These are phyloP conservation scores for Uromys caudimaculatus DNA, from an alignment of 2,797 vertebrate genomes.

Conservation along the genomic window DNA sequence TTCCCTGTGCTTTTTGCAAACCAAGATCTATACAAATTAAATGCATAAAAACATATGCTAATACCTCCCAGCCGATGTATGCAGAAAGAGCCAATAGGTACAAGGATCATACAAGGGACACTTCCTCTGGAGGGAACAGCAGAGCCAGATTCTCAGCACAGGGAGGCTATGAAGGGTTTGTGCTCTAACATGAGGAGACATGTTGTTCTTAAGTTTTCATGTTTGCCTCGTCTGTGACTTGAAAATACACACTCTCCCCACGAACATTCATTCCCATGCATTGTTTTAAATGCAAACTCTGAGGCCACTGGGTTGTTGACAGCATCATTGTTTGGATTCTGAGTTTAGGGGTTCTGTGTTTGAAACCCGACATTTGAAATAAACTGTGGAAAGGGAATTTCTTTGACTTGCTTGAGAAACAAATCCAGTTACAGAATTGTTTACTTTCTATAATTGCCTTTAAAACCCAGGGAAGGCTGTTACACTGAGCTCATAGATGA, in stretches of 20 bases:
- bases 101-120: neutral
- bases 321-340: neutral
- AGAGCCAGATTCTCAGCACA: neutral
- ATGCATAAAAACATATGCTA: neutral
- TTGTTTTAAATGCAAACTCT: neutral
- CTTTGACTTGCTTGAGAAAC: neutral
- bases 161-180: neutral
- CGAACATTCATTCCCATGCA: neutral
- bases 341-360: neutral
- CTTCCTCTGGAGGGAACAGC: too few species aligned
- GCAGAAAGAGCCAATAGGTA: neutral
- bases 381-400: constrained; percentile 48
- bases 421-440: neutral
- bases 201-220: neutral
- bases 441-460: neutral
- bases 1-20: neutral
- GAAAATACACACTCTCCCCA: neutral
- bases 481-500: neutral
- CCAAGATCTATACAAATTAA: neutral
- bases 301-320: neutral
- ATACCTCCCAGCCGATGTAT: neutral
- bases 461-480: neutral
- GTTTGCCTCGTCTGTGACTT: neutral
- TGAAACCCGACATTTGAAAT: constrained; percentile 36
- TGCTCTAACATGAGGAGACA: neutral